These are phyloP conservation scores for Ips typographus DNA, from an alignment of 1,140 invertebrate species.

Conservation along the genomic window DNA sequence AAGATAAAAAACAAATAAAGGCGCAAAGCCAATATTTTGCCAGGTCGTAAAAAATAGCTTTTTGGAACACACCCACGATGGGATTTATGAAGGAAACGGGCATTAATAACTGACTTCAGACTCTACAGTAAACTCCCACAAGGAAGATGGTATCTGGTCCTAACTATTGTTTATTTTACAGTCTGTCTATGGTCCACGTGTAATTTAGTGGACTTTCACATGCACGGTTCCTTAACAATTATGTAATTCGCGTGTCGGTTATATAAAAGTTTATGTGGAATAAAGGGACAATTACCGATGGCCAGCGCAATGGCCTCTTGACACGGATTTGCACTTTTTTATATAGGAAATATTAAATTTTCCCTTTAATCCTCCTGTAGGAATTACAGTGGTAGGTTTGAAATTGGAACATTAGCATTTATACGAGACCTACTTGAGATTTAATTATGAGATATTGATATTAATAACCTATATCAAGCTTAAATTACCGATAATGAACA, in stretches of 20 bases:
- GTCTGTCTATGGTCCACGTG: conserved; percentile 24
- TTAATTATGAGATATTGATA: neutral
- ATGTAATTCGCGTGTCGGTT: conserved; percentile 25
- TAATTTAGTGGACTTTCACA: conserved; percentile 27
- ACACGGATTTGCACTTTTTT: conserved; percentile 23
- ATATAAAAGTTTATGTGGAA: conserved; percentile 28
- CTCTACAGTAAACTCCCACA: conserved; percentile 18
- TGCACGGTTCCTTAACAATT: conserved; percentile 27
- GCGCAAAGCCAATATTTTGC: conserved; percentile 13
- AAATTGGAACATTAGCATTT: neutral
- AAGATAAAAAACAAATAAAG: too few species aligned
- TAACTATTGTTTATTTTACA: conserved; percentile 31
- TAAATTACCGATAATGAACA: too few species aligned
- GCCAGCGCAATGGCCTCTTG: conserved; percentile 24
- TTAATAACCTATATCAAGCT: too few species aligned
- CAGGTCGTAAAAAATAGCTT: conserved; percentile 25
- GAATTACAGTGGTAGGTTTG: neutral
- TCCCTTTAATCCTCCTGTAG: conserved; percentile 2
- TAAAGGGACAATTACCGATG: conserved; percentile 30
- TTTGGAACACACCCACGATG: conserved; percentile 21
- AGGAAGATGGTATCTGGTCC: conserved; percentile 18
- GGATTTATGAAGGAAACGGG: conserved; percentile 23
- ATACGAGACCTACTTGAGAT: neutral
- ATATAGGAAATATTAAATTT: neutral
- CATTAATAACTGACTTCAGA: conserved; percentile 23